Base-by-base conservation (phyloP, 2,888 invertebrate species). In the Drosophila mercatorum region DNA sequence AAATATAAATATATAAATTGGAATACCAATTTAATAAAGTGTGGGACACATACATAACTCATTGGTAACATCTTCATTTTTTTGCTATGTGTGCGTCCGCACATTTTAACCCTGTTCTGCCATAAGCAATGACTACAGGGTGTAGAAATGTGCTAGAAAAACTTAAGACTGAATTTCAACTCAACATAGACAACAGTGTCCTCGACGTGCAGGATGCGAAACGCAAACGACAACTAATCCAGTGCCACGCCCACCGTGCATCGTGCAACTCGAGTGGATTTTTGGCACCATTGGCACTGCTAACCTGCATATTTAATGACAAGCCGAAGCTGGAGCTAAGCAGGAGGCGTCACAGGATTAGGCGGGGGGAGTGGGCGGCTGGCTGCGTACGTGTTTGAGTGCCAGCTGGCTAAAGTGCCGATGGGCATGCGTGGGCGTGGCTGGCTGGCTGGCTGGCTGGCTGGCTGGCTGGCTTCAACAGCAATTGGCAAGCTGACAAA, bases 241-340 rank as follows among this genome's bases (percentile, higher is more conserved):
- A 87, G 77, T 78, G 68, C 61, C 75, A 71, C 53, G 51, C 57
- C 57, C 72, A 46, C 59, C 44, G 34, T 34, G 49, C 58, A 76
- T 68, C 68, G 69, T 79, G 77, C 67, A 68, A 63, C 52, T 66
- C 41, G 53, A 80, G 81, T 80, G 81, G 81, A 80, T 80, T 83
- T 88, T 88, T 88, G 87, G 88, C 80, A 81, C 81, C 88, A 78
- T 81, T 90, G 83, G 82, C 84, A 83, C 90, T 89, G 82, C 73
- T 89, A 91, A 90, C 90, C 90, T 90, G 91, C 88, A 91, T 90
- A 84, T 87, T 88, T 91, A 90, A 91, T 91, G 90, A 90, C 81
- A 80, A 76, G 75, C 67, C 38, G 10, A 34, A 7, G 26, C 53
- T 12, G 36, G 44, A 44, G 36, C 34, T 7, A 6, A 46, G 57